Conservation (phyloP, 2,888 invertebrate genomes). For the Isotomurus palustris region DNA sequence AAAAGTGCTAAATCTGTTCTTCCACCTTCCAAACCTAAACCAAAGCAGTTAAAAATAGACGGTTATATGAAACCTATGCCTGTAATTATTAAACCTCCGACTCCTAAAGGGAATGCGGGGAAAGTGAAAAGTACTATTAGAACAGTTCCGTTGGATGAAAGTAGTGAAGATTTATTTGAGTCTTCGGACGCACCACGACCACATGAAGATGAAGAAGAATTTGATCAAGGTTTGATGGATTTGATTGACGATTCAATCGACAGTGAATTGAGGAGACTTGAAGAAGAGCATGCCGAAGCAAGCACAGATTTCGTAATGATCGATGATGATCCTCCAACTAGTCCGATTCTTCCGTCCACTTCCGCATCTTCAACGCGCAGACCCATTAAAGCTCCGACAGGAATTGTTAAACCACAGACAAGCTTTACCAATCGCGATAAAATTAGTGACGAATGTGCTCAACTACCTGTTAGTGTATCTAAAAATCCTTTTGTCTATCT, state of each 20-base stretch:
- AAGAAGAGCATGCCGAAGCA: too few species aligned
- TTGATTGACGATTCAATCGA: conserved; percentile 20
- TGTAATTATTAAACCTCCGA: conserved; percentile 30
- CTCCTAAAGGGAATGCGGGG: conserved; percentile 11
- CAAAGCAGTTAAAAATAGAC: conserved; percentile 18
- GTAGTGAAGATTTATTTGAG: neutral
- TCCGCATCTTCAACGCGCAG: neutral
- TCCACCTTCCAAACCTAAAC: neutral
- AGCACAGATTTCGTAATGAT: neutral
- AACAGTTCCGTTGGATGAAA: neutral
- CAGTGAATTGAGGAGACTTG: conserved; percentile 10
- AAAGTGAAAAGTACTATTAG: neutral
- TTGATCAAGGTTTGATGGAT: conserved; percentile 16
- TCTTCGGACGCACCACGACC: too few species aligned
- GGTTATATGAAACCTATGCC: conserved; percentile 34
- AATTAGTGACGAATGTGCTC: too few species aligned
- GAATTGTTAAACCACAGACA: too few species aligned
- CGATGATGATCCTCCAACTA: too few species aligned
- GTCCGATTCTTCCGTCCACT: neutral
- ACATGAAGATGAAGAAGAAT: neutral
- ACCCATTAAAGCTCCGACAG: neutral
- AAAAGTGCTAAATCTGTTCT: neutral
- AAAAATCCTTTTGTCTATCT: conserved; percentile 21
- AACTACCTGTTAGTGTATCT: conserved; percentile 16
- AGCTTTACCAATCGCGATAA: too few species aligned